phyloP scores from a whole-genome alignment of 2,113 vertebrate genomes.

The Anguilla rostrata region DNA sequence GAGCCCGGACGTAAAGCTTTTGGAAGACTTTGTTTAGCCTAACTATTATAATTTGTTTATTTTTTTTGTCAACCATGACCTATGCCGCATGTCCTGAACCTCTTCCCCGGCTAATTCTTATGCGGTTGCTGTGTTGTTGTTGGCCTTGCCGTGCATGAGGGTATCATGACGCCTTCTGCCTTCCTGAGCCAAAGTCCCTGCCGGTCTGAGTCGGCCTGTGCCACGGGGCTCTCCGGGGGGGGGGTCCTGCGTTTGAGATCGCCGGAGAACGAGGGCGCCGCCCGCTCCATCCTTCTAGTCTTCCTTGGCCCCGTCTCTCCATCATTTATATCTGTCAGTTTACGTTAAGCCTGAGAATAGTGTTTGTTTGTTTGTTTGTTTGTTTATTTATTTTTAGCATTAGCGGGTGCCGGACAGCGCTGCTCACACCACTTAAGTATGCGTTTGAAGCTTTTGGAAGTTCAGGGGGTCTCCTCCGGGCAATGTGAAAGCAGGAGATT shows the following conservation, averaged over 20 bases:
- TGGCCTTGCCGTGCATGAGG: background rate
- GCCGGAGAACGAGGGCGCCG: too few relatives aligned
- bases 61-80: background rate
- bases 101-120: background rate
- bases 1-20: background rate
- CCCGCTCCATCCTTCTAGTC: too few relatives aligned
- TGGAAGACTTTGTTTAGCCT: too few relatives aligned
- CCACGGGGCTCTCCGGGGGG: too few relatives aligned
- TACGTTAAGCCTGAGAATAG: too few relatives aligned
- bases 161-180: background rate
- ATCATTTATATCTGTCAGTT: too few relatives aligned
- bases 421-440: conserved; percentile 44
- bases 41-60: background rate
- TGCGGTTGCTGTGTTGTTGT: background rate
- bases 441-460: conserved; percentile 38
- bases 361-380: too few relatives aligned
- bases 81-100: background rate
- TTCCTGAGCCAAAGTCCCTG: background rate
- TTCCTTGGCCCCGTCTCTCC: too few relatives aligned
- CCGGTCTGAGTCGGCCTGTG: too few relatives aligned
- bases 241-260: too few relatives aligned
- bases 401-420: conserved; percentile 52
- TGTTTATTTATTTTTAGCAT: too few relatives aligned
- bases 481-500: background rate
- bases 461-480: conserved; percentile 16